phyloP scores from a whole-genome alignment of 2,888 invertebrate genomes.

The Apodemia zela region DNA sequence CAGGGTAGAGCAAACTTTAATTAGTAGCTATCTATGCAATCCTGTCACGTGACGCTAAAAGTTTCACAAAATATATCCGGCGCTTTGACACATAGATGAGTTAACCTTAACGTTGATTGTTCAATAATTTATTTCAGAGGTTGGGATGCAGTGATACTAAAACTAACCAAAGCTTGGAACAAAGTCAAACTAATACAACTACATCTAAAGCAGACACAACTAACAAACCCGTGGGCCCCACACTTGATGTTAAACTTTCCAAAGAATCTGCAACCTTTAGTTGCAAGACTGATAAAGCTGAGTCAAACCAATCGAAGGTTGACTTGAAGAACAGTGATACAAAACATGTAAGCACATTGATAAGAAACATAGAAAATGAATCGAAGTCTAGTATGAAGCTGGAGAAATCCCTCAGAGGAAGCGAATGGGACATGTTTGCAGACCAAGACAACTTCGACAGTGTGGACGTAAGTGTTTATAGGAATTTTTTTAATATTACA shows the following conservation, averaged over 20 bases:
- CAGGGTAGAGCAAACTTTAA: too few species aligned
- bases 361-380: slow-evolving; percentile 29
- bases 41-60: too few species aligned
- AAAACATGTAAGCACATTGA: background rate
- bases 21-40: too few species aligned
- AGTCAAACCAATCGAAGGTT: background rate
- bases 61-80: too few species aligned
- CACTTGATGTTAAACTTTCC: slow-evolving; percentile 5
- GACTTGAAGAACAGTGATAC: background rate
- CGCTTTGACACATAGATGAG: too few species aligned
- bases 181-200: background rate
- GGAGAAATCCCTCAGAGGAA: slow-evolving; percentile 70
- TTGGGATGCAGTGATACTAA: slow-evolving; percentile 38
- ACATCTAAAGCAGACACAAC: background rate
- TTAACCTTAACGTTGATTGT: too few species aligned
- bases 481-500: background rate
- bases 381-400: slow-evolving; percentile 40
- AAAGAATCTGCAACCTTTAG: slow-evolving; percentile 1
- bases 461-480: slow-evolving; percentile 53
- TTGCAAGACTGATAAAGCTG: background rate
- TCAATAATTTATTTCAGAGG: slow-evolving; percentile 34
- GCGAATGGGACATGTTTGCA: slow-evolving; percentile 95
- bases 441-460: slow-evolving; percentile 88
- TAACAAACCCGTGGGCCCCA: background rate
- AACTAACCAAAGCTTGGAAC: slow-evolving; percentile 6